A percentile compares a stretch with the other conserved stretches of the same genome.
Conservation (phyloP, 2,113 vertebrate genomes). For the Nannospalax galili region DNA sequence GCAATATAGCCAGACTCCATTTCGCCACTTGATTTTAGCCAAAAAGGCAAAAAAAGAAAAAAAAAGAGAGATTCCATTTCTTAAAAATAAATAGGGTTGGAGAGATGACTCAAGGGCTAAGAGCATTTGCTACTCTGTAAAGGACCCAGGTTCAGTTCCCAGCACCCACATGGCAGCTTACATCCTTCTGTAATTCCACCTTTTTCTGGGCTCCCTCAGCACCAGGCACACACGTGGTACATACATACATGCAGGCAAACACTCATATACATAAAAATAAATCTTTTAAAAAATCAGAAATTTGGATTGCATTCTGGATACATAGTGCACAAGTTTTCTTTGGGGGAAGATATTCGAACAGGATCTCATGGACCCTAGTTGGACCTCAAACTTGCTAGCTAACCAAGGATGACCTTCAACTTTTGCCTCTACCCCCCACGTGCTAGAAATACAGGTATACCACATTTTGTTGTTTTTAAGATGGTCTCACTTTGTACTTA, state of each 20-base stretch:
- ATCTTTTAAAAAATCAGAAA: neutral
- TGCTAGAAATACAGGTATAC: neutral
- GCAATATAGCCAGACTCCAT: neutral
- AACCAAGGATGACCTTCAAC: too few relatives aligned
- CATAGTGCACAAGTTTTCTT: neutral
- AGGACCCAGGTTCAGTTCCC: too few relatives aligned
- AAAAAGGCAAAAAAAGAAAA: neutral
- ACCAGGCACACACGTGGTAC: too few relatives aligned
- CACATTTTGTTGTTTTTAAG: neutral
- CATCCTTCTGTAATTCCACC: too few relatives aligned
- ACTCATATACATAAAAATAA: too few relatives aligned
- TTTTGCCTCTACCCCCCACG: neutral
- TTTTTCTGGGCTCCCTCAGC: too few relatives aligned
- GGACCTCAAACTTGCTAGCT: neutral
- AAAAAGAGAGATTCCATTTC: neutral
- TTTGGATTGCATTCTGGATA: neutral
- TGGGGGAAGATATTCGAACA: neutral
- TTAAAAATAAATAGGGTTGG: too few relatives aligned
- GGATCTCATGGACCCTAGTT: neutral
- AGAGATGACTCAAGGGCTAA: too few relatives aligned
- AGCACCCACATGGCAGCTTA: too few relatives aligned
- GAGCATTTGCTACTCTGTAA: too few relatives aligned
- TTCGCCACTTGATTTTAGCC: neutral
- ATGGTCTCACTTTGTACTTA: neutral
- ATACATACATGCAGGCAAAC: too few relatives aligned